Conservation (phyloP, 2,113 vertebrate species). For the Colossoma macropomum region DNA sequence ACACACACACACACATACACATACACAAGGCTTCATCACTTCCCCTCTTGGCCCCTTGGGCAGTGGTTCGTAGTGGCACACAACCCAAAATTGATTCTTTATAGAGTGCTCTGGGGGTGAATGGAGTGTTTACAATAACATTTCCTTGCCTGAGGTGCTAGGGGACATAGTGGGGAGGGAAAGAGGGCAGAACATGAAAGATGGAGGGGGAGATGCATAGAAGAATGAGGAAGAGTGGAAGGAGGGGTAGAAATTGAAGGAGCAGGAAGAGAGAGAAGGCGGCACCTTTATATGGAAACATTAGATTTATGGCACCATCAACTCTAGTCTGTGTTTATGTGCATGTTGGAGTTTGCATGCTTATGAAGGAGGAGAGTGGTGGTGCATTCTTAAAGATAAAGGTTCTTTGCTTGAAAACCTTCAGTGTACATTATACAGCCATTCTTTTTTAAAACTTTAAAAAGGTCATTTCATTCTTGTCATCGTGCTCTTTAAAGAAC, state of each 20-base stretch:
- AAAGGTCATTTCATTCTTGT: too few species aligned
- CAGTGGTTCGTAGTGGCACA: constrained; percentile 50
- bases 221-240: not conserved
- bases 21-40: constrained; percentile 2
- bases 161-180: constrained; percentile 20
- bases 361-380: not conserved
- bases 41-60: constrained; percentile 50
- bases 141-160: constrained; percentile 59
- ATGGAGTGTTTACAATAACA: constrained; percentile 67
- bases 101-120: constrained; percentile 59
- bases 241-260: not conserved
- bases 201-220: not conserved
- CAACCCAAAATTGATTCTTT: constrained; percentile 66
- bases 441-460: too few species aligned
- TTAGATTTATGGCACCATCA: constrained; percentile 24
- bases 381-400: not conserved
- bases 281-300: constrained; percentile 41
- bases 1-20: constrained; percentile 19
- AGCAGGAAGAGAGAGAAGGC: not conserved
- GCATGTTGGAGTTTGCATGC: not conserved
- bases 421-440: too few species aligned
- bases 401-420: not conserved
- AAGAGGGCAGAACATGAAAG: constrained; percentile 7
- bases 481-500: not conserved
- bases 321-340: not conserved